A percentile compares a stretch with the other conserved stretches of the same genome.
phyloP scores from a whole-genome alignment of 2,113 vertebrate species.

The Oreochromis niloticus region DNA sequence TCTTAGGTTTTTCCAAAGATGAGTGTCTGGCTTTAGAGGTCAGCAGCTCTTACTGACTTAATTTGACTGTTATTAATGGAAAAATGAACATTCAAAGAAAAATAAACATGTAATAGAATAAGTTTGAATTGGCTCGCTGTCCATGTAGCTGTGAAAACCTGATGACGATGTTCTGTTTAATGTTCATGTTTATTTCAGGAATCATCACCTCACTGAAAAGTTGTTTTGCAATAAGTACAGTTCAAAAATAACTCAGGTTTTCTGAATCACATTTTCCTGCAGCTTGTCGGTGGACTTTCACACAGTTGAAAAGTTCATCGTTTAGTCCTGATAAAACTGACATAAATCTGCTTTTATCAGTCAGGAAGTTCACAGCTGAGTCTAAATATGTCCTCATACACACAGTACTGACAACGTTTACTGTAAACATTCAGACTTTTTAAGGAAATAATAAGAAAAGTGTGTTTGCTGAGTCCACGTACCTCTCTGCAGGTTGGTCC shows the following conservation, averaged over 20 bases:
- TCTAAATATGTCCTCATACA: neutral
- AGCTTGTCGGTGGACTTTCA: accelerated
- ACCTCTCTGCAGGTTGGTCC: neutral
- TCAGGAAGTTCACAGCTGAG: neutral
- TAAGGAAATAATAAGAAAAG: neutral
- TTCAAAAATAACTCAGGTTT: neutral
- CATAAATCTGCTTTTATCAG: neutral
- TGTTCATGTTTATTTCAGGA: accelerated
- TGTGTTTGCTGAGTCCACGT: neutral
- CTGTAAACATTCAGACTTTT: neutral
- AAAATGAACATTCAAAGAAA: neutral
- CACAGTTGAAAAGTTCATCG: neutral
- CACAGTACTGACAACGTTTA: neutral
- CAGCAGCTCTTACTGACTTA: accelerated
- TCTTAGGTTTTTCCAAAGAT: neutral
- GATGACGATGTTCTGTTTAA: accelerated
- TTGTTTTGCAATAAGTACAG: neutral
- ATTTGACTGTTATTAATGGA: accelerated
- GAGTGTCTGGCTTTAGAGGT: neutral
- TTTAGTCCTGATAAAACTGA: accelerated
- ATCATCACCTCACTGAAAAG: neutral
- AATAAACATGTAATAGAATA: neutral
- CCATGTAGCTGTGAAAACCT: neutral
- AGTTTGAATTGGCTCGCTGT: neutral
- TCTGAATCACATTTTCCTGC: accelerated